phyloP scores from a whole-genome alignment of 37 sponge, comb jelly and placozoan species.

The Eunapius fragilis region DNA sequence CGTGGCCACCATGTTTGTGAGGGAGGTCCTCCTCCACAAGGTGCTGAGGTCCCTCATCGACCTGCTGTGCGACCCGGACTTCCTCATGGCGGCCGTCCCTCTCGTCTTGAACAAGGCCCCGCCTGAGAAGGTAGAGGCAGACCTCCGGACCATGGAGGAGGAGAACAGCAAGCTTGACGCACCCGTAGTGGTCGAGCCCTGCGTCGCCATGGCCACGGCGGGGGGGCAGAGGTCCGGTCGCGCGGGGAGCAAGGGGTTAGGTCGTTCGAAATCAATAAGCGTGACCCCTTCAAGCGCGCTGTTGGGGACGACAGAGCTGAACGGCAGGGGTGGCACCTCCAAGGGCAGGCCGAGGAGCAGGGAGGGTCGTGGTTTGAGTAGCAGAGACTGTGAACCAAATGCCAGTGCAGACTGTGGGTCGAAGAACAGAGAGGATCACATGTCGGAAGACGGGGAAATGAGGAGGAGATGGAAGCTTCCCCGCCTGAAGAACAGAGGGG shows the following conservation, averaged over 20 bases:
- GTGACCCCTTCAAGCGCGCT: neutral
- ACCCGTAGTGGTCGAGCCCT: neutral
- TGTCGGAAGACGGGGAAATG: neutral
- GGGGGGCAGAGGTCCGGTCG: neutral
- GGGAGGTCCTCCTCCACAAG: conserved; percentile 59
- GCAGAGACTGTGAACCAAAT: too few relatives aligned
- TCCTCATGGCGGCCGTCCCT: conserved; percentile 54
- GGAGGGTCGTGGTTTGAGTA: too few relatives aligned
- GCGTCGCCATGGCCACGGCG: too few relatives aligned
- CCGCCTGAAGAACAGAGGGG: neutral
- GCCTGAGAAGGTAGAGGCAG: conserved; percentile 31
- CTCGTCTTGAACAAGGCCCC: conserved; percentile 55
- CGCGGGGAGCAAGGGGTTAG: neutral
- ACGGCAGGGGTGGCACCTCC: too few relatives aligned
- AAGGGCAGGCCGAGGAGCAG: too few relatives aligned
- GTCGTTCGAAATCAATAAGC: neutral
- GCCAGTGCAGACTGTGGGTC: neutral
- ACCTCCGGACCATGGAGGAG: conserved; percentile 26
- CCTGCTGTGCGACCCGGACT: conserved; percentile 66
- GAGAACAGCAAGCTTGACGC: conserved; percentile 62
- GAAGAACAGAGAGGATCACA: neutral
- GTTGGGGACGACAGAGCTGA: neutral
- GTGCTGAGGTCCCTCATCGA: conserved; percentile 49
- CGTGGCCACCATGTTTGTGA: conserved; percentile 52
- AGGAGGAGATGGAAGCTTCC: neutral